Evolutionary conservation across 2,113 vertebrate genomes (phyloP), one percentile per base, ranked within the genome.

Genomic region (Chlamydotis undulata): DNA sequence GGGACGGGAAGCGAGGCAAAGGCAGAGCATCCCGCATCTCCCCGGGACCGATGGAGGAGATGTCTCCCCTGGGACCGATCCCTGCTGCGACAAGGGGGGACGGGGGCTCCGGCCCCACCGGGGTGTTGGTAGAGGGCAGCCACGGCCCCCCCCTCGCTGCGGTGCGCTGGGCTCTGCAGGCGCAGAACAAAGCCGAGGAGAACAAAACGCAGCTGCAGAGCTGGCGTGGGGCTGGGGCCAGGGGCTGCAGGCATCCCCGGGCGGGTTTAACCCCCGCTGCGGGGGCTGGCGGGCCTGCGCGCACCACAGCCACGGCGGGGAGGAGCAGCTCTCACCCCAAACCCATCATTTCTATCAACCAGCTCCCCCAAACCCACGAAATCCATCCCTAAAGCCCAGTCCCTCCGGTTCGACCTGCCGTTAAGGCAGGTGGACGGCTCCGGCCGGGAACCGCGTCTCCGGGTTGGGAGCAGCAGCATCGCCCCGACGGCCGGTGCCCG

Each of bases 251-350:
- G 79, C 49, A 73, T 7, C 43, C 61, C 26, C 49, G 53, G 59
- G 68, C 21, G 56, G 35, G 37, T 45, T 89, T 82, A 93, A 71
- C n/a, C 29, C 83, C 80, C 19, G 35, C 68, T 77, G 45, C 24
- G 0, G 0, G 41, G 31, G 21, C 13, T 15, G n/a, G 25, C 0
- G 1, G 18, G 33, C 4, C 23, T 12, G 33, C 0, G 1, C 29
- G 18, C 49, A 88, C 22, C 4, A 0, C 63, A 73, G 65, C 17
- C 7, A 3, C 1, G 1, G 19, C 2, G 4, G 28, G 14, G 41
- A 47, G 21, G 21, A 70, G 69, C 14, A 24, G 22, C 93, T 63
- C 69, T 79, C 52, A n/a, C 81, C 45, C 22, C 26, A 37, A 82
- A 91, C 0, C 22, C 52, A 3, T 39, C 24, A 7, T 45, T 74